Evolutionary conservation across 30 jellyfish, hydroid and myxozoan genomes (phyloP).

Genomic region (Aurelia coerulea): DNA sequence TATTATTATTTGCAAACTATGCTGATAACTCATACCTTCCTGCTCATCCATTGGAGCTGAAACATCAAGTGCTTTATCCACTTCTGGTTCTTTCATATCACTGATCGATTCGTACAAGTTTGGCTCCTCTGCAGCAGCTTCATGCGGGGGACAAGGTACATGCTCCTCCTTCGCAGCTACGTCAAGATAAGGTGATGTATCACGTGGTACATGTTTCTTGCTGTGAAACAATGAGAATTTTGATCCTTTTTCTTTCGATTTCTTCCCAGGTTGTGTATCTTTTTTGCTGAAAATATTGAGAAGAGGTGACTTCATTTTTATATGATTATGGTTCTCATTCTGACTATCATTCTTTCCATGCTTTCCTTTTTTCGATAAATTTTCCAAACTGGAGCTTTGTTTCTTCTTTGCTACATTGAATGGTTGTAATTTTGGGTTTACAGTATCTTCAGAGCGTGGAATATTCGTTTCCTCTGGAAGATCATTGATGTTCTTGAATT

Average conservation of each 20-base stretch:
- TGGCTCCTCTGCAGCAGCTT: too few relatives aligned
- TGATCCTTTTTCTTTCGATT: slow-evolving; percentile 45
- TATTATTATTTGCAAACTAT: too few relatives aligned
- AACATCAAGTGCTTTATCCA: too few relatives aligned
- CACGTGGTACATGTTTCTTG: slow-evolving; percentile 35
- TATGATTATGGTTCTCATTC: slow-evolving; percentile 1
- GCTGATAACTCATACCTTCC: too few relatives aligned
- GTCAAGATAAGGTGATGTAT: slow-evolving; percentile 16
- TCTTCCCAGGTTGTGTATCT: slow-evolving; percentile 26
- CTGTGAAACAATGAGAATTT: slow-evolving; percentile 48
- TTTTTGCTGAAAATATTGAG: slow-evolving; percentile 52
- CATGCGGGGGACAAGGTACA: too few relatives aligned
- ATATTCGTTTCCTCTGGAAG: not conserved
- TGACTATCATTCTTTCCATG: not conserved
- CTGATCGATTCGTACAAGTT: too few relatives aligned
- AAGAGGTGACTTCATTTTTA: slow-evolving; percentile 55
- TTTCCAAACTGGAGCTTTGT: slow-evolving; percentile 16
- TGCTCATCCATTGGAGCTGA: too few relatives aligned
- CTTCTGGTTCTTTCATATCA: too few relatives aligned
- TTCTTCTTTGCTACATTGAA: not conserved
- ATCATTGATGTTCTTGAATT: slow-evolving; percentile 2
- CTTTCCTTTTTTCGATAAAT: not conserved
- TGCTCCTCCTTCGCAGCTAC: too few relatives aligned
- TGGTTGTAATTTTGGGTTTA: slow-evolving; percentile 40
- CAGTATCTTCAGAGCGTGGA: slow-evolving; percentile 3